Conservation (phyloP, 1,140 invertebrate species). For the Pachypeltis micranthus region DNA sequence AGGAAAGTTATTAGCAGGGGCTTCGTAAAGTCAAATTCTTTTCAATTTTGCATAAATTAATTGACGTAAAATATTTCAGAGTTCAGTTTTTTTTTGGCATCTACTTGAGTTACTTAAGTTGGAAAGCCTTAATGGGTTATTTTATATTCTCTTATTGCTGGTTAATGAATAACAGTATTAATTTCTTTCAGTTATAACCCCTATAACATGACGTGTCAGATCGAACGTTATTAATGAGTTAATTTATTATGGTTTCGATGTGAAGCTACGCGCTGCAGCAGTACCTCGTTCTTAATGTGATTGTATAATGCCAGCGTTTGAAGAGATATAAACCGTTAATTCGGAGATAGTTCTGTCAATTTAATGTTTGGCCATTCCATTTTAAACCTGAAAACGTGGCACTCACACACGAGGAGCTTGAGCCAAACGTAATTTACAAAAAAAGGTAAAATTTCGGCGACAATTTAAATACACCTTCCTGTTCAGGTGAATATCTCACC, state of each 20-base stretch:
- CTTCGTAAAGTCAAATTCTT: background rate
- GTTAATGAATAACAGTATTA: background rate
- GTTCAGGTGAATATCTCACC: background rate
- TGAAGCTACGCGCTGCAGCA: background rate
- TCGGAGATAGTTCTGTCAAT: background rate
- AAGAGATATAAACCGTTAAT: background rate
- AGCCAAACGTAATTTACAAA: background rate
- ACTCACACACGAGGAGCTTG: background rate
- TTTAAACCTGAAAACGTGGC: background rate
- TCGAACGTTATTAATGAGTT: background rate
- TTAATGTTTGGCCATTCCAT: background rate
- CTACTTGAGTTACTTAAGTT: background rate
- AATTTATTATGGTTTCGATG: background rate
- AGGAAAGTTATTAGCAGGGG: background rate
- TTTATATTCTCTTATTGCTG: background rate
- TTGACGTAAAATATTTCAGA: no score
- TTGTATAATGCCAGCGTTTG: background rate
- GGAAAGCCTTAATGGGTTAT: background rate
- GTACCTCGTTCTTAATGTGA: background rate
- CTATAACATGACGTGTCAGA: background rate
- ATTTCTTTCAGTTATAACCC: slow-evolving; percentile 1
- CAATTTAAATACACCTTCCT: background rate
- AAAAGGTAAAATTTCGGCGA: background rate
- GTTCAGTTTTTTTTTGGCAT: background rate
- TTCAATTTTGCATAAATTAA: no score